Conservation (phyloP, 2,888 invertebrate species). For the Carabus problematicus region DNA sequence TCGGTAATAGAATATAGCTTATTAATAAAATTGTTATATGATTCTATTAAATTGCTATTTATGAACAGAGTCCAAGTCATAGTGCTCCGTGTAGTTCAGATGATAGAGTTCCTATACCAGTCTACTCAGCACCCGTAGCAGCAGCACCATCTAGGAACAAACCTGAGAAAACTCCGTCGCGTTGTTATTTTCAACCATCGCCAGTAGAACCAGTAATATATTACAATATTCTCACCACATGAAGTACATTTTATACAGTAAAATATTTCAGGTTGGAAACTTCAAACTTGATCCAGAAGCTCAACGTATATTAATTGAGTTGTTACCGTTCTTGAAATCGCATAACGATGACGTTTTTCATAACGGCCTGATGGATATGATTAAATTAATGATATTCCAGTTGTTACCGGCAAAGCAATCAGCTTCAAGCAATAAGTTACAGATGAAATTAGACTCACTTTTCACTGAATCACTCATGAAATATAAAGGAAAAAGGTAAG, state of each 20-base stretch:
- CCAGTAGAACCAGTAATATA: conserved; percentile 19
- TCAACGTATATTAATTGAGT: conserved; percentile 61
- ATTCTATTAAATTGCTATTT: neutral
- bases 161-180: conserved; percentile 27
- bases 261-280: conserved; percentile 30
- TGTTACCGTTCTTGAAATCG: conserved; percentile 63
- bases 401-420: conserved; percentile 54
- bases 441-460: conserved; percentile 58
- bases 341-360: conserved; percentile 65
- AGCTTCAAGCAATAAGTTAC: conserved; percentile 57
- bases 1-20: conserved; percentile 16
- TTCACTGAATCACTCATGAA: conserved; percentile 58
- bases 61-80: conserved; percentile 13
- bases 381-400: conserved; percentile 62
- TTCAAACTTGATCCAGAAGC: conserved; percentile 46
- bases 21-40: neutral
- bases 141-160: conserved; percentile 30
- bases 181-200: conserved; percentile 18
- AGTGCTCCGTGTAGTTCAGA: conserved; percentile 24
- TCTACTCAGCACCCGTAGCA: conserved; percentile 4
- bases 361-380: conserved; percentile 61
- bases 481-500: conserved; percentile 59
- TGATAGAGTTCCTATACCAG: conserved; percentile 17
- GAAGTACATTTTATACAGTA: neutral
- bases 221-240: neutral